These are phyloP conservation scores for Asteroscopus sphinx DNA, from an alignment of 2,888 invertebrate species.

Conservation along the genomic window DNA sequence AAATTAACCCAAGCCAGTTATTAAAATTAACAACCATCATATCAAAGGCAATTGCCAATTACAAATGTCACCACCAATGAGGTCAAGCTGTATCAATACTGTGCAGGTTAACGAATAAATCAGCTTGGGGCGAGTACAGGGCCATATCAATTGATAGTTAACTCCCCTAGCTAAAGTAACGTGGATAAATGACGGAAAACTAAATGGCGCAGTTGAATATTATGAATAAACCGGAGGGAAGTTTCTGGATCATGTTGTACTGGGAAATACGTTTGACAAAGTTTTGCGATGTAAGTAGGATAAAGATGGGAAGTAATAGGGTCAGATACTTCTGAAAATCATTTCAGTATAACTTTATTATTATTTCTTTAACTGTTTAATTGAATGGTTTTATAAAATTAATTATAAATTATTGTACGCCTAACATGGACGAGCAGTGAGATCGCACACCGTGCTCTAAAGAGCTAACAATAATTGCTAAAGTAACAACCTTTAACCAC, in stretches of 20 bases:
- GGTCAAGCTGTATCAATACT: constrained; percentile 81
- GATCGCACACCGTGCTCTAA: too few relatives aligned
- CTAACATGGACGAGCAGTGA: too few relatives aligned
- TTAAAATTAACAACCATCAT: constrained; percentile 46
- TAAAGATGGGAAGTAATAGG: not conserved
- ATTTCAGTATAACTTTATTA: not conserved
- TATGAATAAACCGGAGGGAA: constrained; percentile 46
- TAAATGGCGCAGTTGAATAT: constrained; percentile 57
- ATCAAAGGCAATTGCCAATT: constrained; percentile 68
- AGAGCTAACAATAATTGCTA: too few relatives aligned
- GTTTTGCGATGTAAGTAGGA: not conserved
- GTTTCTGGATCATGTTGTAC: constrained; percentile 21
- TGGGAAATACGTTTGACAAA: constrained; percentile 4
- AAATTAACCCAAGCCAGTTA: constrained; percentile 34
- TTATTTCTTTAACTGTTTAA: too few relatives aligned
- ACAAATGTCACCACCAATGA: constrained; percentile 68
- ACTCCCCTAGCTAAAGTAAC: constrained; percentile 66
- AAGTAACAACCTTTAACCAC: too few relatives aligned
- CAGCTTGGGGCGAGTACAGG: constrained; percentile 77
- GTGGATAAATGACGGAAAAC: constrained; percentile 58
- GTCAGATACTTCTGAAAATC: not conserved
- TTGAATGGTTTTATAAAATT: too few relatives aligned
- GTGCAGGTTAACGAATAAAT: constrained; percentile 86
- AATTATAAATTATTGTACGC: too few relatives aligned
- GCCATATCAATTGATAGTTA: constrained; percentile 82